phyloP scores from a whole-genome alignment of 2,888 invertebrate genomes.

The Hydrotaea cyrtoneurina region DNA sequence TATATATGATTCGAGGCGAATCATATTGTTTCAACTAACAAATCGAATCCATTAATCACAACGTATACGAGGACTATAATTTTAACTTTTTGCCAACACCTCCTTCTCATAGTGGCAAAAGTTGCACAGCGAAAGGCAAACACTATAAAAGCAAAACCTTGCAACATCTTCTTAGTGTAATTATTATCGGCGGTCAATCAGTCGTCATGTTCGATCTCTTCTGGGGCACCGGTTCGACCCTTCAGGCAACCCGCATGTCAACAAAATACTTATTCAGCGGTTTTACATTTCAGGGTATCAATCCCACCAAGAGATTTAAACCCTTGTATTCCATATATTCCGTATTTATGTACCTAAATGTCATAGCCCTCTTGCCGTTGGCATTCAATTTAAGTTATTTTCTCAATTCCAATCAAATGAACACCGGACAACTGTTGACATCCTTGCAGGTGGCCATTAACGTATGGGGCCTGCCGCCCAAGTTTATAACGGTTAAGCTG shows the following conservation, averaged over 20 bases:
- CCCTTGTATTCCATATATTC: constrained; percentile 57
- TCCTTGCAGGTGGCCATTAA: constrained; percentile 71
- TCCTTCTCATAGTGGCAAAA: background rate
- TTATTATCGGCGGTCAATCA: background rate
- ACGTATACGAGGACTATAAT: background rate
- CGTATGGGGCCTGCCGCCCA: constrained; percentile 67
- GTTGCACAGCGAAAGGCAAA: no score
- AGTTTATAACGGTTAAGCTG: constrained; percentile 63
- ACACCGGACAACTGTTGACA: constrained; percentile 69
- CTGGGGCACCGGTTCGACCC: background rate
- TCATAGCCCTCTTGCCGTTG: constrained; percentile 54
- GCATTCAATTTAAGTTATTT: constrained; percentile 62
- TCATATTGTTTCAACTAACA: no score
- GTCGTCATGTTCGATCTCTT: constrained; percentile 39
- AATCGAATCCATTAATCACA: no score
- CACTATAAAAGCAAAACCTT: background rate
- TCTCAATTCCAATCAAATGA: constrained; percentile 52
- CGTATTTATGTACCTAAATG: constrained; percentile 26
- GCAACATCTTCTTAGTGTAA: background rate
- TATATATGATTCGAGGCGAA: no score
- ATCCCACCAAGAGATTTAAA: constrained; percentile 3
- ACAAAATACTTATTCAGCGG: constrained; percentile 58
- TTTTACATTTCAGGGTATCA: constrained; percentile 57
- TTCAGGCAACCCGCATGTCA: constrained; percentile 48
- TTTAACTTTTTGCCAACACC: background rate